Evolutionary conservation across 2,888 invertebrate species (phyloP).

Genomic region (Dryocosmus kuriphilus): DNA sequence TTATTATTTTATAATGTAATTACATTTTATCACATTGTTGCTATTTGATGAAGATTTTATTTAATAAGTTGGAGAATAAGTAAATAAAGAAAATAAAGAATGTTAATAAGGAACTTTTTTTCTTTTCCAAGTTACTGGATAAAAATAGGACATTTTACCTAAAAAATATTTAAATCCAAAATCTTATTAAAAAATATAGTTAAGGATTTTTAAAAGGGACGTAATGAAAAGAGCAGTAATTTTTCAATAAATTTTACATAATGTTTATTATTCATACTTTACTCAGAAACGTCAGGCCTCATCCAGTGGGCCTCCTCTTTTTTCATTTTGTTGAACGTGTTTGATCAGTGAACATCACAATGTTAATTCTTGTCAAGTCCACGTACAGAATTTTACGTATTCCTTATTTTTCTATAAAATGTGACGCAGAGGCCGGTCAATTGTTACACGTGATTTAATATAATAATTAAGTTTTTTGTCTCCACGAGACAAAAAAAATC

Average conservation of each 20-base stretch:
- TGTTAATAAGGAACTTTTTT: not conserved
- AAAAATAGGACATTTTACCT: no score
- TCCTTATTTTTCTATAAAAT: conserved; percentile 54
- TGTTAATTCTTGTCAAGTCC: conserved; percentile 68
- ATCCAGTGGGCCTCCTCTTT: conserved; percentile 73
- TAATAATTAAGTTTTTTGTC: not conserved
- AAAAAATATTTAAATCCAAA: no score
- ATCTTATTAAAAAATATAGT: no score
- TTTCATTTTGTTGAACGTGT: conserved; percentile 67
- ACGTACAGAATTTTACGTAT: conserved; percentile 61
- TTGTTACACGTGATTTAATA: not conserved
- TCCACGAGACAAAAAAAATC: not conserved
- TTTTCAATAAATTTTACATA: conserved; percentile 71
- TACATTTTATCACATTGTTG: not conserved
- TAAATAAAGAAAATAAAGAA: not conserved
- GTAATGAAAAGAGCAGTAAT: conserved; percentile 29
- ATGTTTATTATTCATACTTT: conserved; percentile 74
- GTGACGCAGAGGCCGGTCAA: conserved; percentile 61
- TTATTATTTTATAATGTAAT: not conserved
- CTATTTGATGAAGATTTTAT: not conserved
- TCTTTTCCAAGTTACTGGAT: not conserved
- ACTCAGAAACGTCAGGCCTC: conserved; percentile 72
- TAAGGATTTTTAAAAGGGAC: not conserved
- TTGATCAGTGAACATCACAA: conserved; percentile 73
- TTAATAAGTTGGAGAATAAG: not conserved